Conservation (phyloP, 2,888 invertebrate species). For the Elmis aenea region DNA sequence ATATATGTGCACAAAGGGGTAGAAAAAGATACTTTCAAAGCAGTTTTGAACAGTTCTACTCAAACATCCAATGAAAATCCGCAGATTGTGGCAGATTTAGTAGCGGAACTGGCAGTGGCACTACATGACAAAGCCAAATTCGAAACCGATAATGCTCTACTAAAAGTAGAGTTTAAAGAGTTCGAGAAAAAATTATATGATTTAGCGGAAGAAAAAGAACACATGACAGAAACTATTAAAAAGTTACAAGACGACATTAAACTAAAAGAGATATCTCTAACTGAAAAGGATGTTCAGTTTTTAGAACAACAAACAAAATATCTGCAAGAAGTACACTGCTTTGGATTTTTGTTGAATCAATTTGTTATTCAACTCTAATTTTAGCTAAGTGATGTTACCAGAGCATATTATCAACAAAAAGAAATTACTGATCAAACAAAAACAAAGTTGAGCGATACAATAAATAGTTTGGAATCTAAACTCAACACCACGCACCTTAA, state of each 20-base stretch:
- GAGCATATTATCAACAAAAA: slow-evolving; percentile 4
- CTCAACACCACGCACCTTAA: background rate
- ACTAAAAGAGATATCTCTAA: slow-evolving; percentile 9
- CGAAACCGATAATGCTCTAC: slow-evolving; percentile 14
- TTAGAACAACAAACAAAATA: slow-evolving; percentile 14
- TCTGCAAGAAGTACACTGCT: slow-evolving; percentile 10
- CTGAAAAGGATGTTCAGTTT: slow-evolving; percentile 10
- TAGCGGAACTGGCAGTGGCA: slow-evolving; percentile 19
- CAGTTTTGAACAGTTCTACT: too few species aligned
- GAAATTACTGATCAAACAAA: slow-evolving; percentile 6
- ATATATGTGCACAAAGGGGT: too few species aligned
- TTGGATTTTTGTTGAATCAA: background rate
- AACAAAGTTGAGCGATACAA: slow-evolving; percentile 7
- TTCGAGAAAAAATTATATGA: slow-evolving; percentile 4
- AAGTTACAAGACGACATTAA: slow-evolving; percentile 11
- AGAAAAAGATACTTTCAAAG: too few species aligned
- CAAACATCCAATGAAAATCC: slow-evolving; percentile 10
- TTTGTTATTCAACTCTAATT: background rate
- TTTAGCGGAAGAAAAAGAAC: slow-evolving; percentile 8
- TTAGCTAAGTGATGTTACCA: slow-evolving; percentile 7
- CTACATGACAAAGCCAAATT: slow-evolving; percentile 22
- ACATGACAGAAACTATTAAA: slow-evolving; percentile 8
- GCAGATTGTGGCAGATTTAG: slow-evolving; percentile 17
- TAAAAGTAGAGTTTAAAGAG: slow-evolving; percentile 11
- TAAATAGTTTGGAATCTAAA: slow-evolving; percentile 3